Base-by-base conservation (phyloP, 2,113 vertebrate species). In the Illadopsis cleaveri region DNA sequence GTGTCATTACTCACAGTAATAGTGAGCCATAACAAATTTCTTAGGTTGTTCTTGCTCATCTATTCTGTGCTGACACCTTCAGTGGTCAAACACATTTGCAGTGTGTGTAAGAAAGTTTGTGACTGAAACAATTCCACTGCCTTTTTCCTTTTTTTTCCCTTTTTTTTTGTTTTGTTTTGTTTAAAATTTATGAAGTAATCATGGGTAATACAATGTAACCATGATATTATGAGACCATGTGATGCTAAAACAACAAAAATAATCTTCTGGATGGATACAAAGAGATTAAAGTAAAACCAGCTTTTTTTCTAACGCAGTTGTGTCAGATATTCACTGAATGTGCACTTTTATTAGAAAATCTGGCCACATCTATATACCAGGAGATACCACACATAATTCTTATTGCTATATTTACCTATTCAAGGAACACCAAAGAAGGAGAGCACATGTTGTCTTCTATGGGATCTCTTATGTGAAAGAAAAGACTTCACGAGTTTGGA, bases 401-500 rank as follows among this genome's bases (percentile, higher is more conserved):
- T 82, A 8, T 45, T 89, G 28, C 6, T 79, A 24, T 6, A 2
- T 56, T 47, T 69, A 13, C 15, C 5, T 10, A 0, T 65, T 73
- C 13, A 44, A 71, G 65, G 19, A 86, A 86, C 35, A 70, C 21
- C 3, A 11, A 53, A 79, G 42, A 18, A 73, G 37, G 4, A 88
- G 21, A 82, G 7, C 5, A 10, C 19, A 62, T 15, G 7, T 77
- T 60, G 79, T 56, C 37, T 82, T 92, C 37, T 42, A 1, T 51
- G 19, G 10, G 10, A 38, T 82, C 66, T 77, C 35, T 66, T 51
- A 37, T 6, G 15, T 37, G 35, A 70, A 80, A 82, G 78, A 61
- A 82, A 73, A 90, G 62, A 10, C n/a, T 92, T 86, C 12, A 35
- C 53, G 53, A 78, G 62, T 35, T 57, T 94, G 91, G 75, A 91